Conservation (phyloP, 2,797 vertebrate species). For the Oreonectes daqikongensis region DNA sequence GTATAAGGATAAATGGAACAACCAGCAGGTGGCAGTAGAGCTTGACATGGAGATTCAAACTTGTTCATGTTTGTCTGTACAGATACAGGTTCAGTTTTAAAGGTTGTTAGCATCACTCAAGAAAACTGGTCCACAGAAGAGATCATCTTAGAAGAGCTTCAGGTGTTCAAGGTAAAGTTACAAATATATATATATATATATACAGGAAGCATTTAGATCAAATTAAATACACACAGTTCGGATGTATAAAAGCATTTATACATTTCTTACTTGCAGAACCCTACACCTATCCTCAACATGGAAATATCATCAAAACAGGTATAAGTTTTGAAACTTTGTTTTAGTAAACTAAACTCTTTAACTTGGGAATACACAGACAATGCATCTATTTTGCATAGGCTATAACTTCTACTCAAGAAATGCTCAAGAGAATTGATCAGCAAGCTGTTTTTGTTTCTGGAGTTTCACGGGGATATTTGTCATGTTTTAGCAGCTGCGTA, state of each 20-base stretch:
- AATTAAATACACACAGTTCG: background rate
- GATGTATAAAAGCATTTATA: background rate
- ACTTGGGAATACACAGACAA: background rate
- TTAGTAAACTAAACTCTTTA: background rate
- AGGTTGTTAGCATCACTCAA: constrained; percentile 94
- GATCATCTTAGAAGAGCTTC: constrained; percentile 92
- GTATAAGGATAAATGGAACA: background rate
- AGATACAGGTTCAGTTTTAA: constrained; percentile 91
- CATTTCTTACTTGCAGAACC: constrained; percentile 76
- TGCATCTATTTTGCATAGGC: background rate
- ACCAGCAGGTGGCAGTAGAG: constrained; percentile 70
- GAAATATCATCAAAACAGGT: constrained; percentile 96
- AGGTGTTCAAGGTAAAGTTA: constrained; percentile 88
- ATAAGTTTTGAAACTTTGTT: constrained; percentile 34
- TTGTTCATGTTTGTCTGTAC: constrained; percentile 34
- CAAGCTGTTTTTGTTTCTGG: constrained; percentile 2
- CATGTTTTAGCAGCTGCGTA: constrained; percentile 3
- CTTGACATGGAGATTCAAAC: background rate
- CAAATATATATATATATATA: background rate
- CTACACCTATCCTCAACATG: constrained; percentile 85
- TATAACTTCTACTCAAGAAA: background rate
- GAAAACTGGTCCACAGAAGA: constrained; percentile 93
- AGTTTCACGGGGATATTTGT: constrained; percentile 1
- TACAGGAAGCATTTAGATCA: background rate
- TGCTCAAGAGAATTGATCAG: background rate